Conservation (phyloP, 2,113 vertebrate species). For the Ceuthmochares aereus region DNA sequence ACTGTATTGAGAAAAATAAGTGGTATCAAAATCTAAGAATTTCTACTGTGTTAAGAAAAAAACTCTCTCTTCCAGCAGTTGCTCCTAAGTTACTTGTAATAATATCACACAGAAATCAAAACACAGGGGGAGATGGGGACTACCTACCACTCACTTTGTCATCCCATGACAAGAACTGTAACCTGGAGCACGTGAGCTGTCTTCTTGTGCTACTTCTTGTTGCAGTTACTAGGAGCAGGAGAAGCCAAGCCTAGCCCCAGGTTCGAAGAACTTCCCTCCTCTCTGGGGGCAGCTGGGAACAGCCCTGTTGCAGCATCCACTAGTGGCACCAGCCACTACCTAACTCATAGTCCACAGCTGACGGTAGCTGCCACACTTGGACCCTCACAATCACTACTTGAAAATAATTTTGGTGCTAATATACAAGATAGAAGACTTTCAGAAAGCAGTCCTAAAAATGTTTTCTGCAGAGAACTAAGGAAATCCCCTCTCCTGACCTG, state of each 20-base stretch:
- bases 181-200: too few species aligned
- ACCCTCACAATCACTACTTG: background rate
- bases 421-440: background rate
- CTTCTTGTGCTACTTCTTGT: accelerated
- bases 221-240: background rate
- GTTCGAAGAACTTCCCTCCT: accelerated
- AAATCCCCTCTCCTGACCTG: background rate
- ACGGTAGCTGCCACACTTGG: background rate
- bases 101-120: background rate
- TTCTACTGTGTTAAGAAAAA: background rate
- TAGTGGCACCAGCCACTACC: background rate
- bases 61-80: background rate
- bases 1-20: background rate
- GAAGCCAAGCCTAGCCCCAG: background rate
- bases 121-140: background rate
- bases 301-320: background rate
- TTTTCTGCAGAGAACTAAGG: background rate
- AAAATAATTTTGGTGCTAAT: background rate
- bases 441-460: background rate
- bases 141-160: background rate
- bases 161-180: background rate
- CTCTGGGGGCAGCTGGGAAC: background rate
- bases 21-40: background rate
- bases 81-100: background rate
- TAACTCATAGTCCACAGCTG: background rate